These are phyloP conservation scores for Xiphorhynchus elegans DNA, from an alignment of 2,113 vertebrate species.

Conservation along the genomic window DNA sequence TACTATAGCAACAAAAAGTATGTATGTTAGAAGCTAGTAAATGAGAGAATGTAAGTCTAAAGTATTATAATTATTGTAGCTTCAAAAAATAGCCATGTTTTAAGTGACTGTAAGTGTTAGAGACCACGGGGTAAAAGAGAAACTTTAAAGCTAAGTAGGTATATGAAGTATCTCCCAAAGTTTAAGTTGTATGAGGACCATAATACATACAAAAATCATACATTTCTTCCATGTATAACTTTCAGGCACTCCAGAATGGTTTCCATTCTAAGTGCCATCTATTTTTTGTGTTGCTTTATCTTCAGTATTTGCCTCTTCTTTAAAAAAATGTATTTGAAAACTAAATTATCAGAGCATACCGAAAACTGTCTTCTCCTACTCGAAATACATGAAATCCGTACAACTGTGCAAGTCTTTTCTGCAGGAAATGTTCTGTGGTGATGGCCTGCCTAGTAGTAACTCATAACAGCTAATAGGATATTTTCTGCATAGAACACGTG, in stretches of 20 bases:
- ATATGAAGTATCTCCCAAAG: background rate
- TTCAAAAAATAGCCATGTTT: background rate
- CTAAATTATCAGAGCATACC: background rate
- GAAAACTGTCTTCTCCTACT: slow-evolving; percentile 45
- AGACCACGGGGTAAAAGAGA: background rate
- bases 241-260: background rate
- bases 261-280: slow-evolving; percentile 8
- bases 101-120: background rate
- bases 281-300: background rate
- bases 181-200: background rate
- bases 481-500: background rate
- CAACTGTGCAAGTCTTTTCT: background rate
- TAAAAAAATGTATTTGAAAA: background rate
- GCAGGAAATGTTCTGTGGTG: background rate
- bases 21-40: background rate
- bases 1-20: background rate
- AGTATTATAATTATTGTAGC: background rate
- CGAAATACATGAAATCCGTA: slow-evolving; percentile 14
- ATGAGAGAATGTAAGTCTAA: background rate
- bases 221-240: background rate
- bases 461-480: background rate
- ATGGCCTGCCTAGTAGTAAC: background rate
- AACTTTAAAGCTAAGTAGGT: background rate
- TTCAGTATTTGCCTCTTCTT: background rate
- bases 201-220: background rate